Conservation (phyloP, 2,113 vertebrate species). For the Syrrhaptes paradoxus region DNA sequence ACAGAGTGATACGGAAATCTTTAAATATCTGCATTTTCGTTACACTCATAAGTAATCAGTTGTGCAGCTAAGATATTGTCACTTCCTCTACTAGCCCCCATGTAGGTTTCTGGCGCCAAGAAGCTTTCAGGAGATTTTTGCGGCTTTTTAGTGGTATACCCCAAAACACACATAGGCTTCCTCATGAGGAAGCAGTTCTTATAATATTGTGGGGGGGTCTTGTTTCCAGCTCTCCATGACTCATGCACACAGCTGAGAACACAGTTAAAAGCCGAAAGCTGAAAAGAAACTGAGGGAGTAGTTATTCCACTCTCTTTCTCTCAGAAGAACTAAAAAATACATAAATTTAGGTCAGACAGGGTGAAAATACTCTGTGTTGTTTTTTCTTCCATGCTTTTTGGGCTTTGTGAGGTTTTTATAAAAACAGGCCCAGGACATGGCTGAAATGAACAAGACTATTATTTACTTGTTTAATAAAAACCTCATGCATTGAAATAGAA, state of each 20-base stretch:
- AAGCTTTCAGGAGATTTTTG: background rate
- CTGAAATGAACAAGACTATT: background rate
- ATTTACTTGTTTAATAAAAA: conserved; percentile 38
- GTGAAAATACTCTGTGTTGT: conserved; percentile 44
- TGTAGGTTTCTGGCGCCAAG: background rate
- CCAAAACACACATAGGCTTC: background rate
- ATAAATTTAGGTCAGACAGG: conserved; percentile 44
- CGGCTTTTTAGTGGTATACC: background rate
- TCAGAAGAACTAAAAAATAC: conserved; percentile 48
- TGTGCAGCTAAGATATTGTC: background rate
- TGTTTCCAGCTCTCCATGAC: conserved; percentile 49
- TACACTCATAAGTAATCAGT: background rate
- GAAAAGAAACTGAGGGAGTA: conserved; percentile 48
- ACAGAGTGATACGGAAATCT: background rate
- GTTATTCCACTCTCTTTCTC: conserved; percentile 39
- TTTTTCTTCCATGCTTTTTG: conserved; percentile 17
- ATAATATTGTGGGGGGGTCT: background rate
- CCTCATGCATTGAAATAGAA: background rate
- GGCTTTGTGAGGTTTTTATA: background rate
- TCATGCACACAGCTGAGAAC: conserved; percentile 48
- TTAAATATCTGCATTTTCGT: background rate
- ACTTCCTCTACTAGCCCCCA: background rate
- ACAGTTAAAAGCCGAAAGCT: conserved; percentile 36
- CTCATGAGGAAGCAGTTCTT: conserved; percentile 14
- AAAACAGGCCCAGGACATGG: conserved; percentile 5